These are phyloP conservation scores for Didymodactylos carnosus DNA, from an alignment of 2,888 invertebrate species.

Conservation along the genomic window DNA sequence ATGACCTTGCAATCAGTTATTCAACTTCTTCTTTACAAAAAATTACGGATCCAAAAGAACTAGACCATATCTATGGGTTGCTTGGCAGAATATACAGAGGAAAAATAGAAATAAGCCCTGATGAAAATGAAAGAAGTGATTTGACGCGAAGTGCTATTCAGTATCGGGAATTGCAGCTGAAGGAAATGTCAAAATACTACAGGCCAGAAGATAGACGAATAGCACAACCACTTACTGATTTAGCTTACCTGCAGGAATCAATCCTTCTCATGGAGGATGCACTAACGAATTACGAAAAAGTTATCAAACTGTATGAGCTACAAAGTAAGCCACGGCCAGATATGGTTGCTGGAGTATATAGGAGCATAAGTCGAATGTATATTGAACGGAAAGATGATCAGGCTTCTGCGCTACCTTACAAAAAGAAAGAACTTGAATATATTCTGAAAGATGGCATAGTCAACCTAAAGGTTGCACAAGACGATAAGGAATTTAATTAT, in stretches of 20 bases:
- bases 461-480: neutral
- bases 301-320: neutral
- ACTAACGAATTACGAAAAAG: neutral
- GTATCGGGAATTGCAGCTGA: neutral
- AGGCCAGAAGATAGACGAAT: neutral
- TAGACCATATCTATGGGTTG: neutral
- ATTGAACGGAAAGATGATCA: neutral
- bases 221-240: neutral
- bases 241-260: neutral
- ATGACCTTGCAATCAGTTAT: neutral
- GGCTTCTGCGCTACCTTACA: neutral
- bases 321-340: neutral
- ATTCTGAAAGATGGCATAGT: neutral
- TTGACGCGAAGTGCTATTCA: neutral
- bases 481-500: neutral
- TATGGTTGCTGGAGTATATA: neutral
- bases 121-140: neutral
- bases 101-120: neutral
- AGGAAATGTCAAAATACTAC: neutral
- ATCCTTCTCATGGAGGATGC: neutral
- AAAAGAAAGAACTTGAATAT: neutral
- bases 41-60: neutral
- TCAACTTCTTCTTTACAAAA: neutral
- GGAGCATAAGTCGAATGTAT: neutral
- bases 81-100: neutral